Percentiles rank a stretch among this genome's conserved stretches.
phyloP scores from a whole-genome alignment of 2,113 vertebrate species.

The Furnarius figulus region DNA sequence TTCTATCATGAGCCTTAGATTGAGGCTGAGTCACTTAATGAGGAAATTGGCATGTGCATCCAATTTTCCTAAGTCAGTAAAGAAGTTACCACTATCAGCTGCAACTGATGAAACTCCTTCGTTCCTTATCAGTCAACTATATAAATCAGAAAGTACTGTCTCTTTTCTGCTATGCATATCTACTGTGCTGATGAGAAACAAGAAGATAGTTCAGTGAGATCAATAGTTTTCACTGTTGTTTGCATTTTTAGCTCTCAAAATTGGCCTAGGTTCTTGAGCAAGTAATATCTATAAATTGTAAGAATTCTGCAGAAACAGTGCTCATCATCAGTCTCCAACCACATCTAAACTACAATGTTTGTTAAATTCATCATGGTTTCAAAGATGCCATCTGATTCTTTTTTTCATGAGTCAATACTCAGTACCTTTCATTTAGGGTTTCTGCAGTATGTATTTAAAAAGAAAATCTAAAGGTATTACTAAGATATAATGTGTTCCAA shows the following conservation, averaged over 20 bases:
- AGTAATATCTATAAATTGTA: neutral
- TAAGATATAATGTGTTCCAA: neutral
- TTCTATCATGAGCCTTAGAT: neutral
- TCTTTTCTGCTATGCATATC: neutral
- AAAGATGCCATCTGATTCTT: neutral
- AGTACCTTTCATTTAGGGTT: neutral
- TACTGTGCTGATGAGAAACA: neutral
- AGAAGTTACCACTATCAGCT: neutral
- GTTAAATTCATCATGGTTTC: neutral
- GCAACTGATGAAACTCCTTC: neutral
- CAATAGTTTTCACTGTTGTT: neutral
- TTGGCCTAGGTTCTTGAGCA: neutral
- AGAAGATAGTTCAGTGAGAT: neutral
- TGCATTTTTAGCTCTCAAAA: neutral
- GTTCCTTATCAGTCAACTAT: neutral
- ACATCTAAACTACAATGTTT: neutral
- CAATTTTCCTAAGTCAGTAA: slow-evolving; percentile 3
- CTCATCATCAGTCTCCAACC: neutral
- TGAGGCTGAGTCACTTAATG: neutral
- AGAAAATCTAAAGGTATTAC: neutral
- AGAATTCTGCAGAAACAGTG: neutral
- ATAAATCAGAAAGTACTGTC: neutral
- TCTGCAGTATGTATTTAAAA: neutral
- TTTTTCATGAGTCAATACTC: neutral
- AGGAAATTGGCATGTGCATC: slow-evolving; percentile 22